phyloP scores from a whole-genome alignment of 2,113 vertebrate genomes.

The Petrocephalus zakoni region DNA sequence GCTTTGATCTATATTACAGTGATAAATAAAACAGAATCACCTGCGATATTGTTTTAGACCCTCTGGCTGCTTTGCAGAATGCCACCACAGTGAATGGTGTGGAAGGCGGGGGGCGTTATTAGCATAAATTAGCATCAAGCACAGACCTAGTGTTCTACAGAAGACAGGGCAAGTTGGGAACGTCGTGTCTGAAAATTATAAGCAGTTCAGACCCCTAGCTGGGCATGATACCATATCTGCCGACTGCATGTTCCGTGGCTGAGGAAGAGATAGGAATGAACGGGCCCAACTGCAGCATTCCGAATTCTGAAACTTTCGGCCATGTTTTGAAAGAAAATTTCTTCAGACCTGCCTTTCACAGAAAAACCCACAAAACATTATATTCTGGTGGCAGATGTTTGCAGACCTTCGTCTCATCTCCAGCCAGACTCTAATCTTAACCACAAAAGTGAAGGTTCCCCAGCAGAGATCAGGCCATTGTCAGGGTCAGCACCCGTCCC shows the following conservation, averaged over 20 bases:
- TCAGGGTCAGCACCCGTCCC: no score
- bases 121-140: slow-evolving; percentile 3
- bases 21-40: slow-evolving; percentile 36
- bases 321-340: not conserved
- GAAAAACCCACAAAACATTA: not conserved
- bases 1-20: slow-evolving; percentile 32
- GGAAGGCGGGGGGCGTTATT: not conserved
- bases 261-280: not conserved
- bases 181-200: not conserved
- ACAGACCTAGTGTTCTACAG: not conserved
- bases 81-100: not conserved
- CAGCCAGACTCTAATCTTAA: not conserved
- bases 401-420: not conserved
- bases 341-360: not conserved
- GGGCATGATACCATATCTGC: not conserved
- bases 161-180: not conserved
- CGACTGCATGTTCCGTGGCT: not conserved
- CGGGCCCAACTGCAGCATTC: not conserved
- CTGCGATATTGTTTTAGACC: slow-evolving; percentile 29
- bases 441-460: not conserved
- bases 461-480: not conserved
- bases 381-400: not conserved
- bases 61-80: slow-evolving; percentile 13
- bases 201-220: not conserved
- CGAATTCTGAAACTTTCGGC: not conserved